phyloP scores from a whole-genome alignment of 2,797 vertebrate genomes.

The Poecile montanus region DNA sequence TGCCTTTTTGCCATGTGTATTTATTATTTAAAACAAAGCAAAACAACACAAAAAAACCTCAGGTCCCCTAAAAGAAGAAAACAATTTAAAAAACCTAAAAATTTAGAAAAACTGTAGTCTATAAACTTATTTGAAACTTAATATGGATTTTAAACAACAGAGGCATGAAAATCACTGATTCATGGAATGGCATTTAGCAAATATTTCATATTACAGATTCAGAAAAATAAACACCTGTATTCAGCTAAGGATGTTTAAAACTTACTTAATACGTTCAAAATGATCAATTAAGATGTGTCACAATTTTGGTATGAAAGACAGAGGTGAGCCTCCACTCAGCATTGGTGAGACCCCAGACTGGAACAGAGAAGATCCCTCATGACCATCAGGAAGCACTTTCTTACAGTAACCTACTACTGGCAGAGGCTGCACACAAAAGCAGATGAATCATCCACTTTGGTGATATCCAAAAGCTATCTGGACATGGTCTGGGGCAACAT shows the following conservation, averaged over 20 bases:
- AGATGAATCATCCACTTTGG: not conserved
- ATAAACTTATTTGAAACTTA: not conserved
- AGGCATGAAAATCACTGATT: not conserved
- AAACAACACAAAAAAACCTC: not conserved
- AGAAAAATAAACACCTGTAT: not conserved
- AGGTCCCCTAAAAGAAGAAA: not conserved
- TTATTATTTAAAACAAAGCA: not conserved
- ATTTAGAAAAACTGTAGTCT: not conserved
- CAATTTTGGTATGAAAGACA: not conserved
- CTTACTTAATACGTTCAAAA: not conserved
- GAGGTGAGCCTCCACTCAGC: not conserved
- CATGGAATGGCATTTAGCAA: not conserved
- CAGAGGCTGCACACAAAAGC: not conserved
- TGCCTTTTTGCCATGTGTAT: not conserved
- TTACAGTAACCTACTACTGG: not conserved
- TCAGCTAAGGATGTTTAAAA: not conserved
- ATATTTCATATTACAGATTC: not conserved
- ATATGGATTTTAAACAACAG: not conserved
- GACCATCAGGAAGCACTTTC: not conserved
- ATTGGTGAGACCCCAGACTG: not conserved
- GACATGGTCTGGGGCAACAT: too few species aligned
- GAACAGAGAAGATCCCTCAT: not conserved
- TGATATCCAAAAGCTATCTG: not conserved
- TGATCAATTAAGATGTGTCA: not conserved
- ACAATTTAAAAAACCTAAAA: accelerated